Conservation (phyloP, 1,140 invertebrate species). For the Macrobrachium rosenbergii region DNA sequence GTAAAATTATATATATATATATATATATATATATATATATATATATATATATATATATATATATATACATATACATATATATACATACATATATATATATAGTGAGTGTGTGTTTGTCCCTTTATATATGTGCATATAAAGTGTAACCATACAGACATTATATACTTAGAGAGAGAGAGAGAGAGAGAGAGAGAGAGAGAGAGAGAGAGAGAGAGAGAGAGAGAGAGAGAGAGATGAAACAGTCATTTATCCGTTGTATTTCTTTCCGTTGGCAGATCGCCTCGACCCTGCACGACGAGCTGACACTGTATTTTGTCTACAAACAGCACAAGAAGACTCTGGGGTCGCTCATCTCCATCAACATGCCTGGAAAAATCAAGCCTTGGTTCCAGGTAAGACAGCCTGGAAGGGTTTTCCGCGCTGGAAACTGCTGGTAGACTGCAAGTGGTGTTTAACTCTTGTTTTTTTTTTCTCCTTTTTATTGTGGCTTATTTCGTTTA, state of each 20-base stretch:
- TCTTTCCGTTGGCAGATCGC: slow-evolving; percentile 6
- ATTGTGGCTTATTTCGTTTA: not conserved
- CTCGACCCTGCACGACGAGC: slow-evolving; percentile 41
- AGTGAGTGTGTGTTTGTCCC: too few species aligned
- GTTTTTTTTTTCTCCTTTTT: not conserved
- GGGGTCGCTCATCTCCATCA: slow-evolving; percentile 71
- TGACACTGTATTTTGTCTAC: slow-evolving; percentile 69
- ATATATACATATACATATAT: not conserved
- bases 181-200: too few species aligned
- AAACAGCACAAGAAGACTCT: slow-evolving; percentile 71
- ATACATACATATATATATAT: not conserved
- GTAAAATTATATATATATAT: not conserved
- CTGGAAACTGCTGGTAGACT: too few species aligned
- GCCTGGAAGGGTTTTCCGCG: not conserved
- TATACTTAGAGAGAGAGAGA: not conserved
- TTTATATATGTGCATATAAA: too few species aligned
- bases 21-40: not conserved
- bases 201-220: not conserved
- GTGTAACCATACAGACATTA: too few species aligned
- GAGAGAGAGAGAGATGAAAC: not conserved
- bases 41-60: not conserved
- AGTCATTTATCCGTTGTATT: not conserved
- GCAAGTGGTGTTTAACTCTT: too few species aligned
- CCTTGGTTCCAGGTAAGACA: slow-evolving; percentile 70
- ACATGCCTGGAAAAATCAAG: slow-evolving; percentile 71